Evolutionary conservation across 2,797 vertebrate genomes (phyloP).

Genomic region (Hozukius guyotensis): DNA sequence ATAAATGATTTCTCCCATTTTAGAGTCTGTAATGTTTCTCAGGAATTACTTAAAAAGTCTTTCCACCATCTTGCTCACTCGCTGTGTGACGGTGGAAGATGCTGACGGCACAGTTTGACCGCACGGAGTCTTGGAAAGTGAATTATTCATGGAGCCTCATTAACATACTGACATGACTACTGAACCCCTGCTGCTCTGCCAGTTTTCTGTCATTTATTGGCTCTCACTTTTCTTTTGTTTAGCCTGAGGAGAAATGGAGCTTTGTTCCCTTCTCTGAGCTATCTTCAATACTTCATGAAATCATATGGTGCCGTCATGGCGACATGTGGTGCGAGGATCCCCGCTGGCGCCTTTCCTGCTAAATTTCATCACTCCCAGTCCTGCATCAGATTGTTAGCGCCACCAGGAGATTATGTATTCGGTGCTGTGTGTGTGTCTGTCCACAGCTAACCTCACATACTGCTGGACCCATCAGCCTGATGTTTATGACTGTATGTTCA

Average conservation of each 20-base stretch:
- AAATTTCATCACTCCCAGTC: constrained; percentile 15
- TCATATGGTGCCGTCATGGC: constrained; percentile 70
- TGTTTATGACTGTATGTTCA: not conserved
- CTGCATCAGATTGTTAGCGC: not conserved
- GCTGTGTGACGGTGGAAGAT: not conserved
- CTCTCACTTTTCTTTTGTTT: not conserved
- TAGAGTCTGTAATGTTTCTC: not conserved
- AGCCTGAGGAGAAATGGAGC: constrained; percentile 36
- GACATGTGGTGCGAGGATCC: constrained; percentile 57
- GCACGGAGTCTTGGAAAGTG: not conserved
- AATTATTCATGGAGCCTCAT: constrained; percentile 60
- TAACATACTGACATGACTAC: constrained; percentile 46
- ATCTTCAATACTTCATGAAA: constrained; percentile 75
- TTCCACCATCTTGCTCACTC: not conserved
- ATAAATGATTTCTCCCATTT: not conserved
- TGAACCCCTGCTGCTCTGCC: constrained; percentile 34
- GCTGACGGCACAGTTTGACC: constrained; percentile 16
- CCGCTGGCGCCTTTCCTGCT: constrained; percentile 28
- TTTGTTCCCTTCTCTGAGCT: constrained; percentile 42
- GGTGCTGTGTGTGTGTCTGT: not conserved
- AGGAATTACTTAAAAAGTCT: not conserved
- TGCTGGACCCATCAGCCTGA: not conserved
- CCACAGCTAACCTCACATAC: not conserved
- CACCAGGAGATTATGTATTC: not conserved
- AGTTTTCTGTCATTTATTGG: constrained; percentile 34